Evolutionary conservation across 23 tunicate species (phyloP), one percentile per base, ranked within the genome.

Genomic region (Ciona savignyi): DNA sequence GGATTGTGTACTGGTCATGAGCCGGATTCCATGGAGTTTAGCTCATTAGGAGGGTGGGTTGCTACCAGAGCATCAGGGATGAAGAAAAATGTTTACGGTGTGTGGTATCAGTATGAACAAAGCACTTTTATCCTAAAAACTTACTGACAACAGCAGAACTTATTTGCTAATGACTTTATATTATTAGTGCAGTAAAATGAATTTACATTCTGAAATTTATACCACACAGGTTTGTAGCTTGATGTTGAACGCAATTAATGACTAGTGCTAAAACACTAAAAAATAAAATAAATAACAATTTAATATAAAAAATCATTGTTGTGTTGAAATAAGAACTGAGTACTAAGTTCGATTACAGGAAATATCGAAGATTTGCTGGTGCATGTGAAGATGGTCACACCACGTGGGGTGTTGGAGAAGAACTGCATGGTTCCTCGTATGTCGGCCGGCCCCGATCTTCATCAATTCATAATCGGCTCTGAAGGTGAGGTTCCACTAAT

Each of bases 31-130:
- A 85, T 85, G 91, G 97, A 91, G 70, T 91, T 91, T 70, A 84
- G 91, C 56, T 86, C 97, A 22, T 65, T 91, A 2, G 97, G 97
- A 3, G 97, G 97, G 26, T 91, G 97, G 97, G 97, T 91, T 25
- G 97, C 97, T 2, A 91, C 97, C 2, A 80, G 97, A 61, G 97
- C 97, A 22, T 84, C 91, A n/a, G 97, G 97, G 21, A 91, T 91
- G 97, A 85, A 83, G 68, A 91, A 91, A 70, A 91, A 91, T 71
- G 77, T 91, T 27, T 91, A 91, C 63, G 97, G 91, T 85, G 56
- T 9, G 56, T 42, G 56, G 9, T 42, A n/a, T n/a, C n/a, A n/a
- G n/a, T n/a, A n/a, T n/a, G n/a, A n/a, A n/a, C n/a, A n/a, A n/a
- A n/a, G n/a, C n/a, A n/a, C n/a, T n/a, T n/a, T n/a, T n/a, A n/a